Percentiles rank a stretch among this genome's conserved stretches.
phyloP scores from a whole-genome alignment of 2,888 invertebrate species.

The Branchellion lobata region DNA sequence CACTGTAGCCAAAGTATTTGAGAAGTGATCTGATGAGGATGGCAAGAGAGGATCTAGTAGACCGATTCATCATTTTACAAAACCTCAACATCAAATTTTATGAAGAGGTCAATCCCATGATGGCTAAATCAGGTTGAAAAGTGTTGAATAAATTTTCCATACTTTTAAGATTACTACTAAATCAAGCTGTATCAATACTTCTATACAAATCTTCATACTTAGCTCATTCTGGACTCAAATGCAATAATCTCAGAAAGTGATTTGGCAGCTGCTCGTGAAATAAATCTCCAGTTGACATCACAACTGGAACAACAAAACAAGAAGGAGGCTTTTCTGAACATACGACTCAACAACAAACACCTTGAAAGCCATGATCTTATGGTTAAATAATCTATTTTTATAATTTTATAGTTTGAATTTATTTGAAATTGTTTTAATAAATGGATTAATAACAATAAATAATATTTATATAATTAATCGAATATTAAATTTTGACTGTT shows the following conservation, averaged over 20 bases:
- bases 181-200: no score
- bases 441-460: background rate
- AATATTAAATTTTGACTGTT: no score
- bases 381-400: slow-evolving; percentile 64
- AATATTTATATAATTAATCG: background rate
- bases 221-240: no score
- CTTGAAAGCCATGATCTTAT: slow-evolving; percentile 94
- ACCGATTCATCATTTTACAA: background rate
- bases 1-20: background rate
- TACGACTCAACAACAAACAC: slow-evolving; percentile 88
- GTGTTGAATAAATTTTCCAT: no score
- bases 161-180: no score
- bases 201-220: no score
- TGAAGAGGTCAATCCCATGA: slow-evolving; percentile 1
- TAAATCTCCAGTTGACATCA: slow-evolving; percentile 45
- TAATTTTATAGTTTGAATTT: background rate
- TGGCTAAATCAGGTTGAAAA: background rate
- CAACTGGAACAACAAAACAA: slow-evolving; percentile 75
- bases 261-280: background rate
- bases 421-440: background rate
- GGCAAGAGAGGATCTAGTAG: background rate
- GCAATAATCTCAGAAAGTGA: background rate
- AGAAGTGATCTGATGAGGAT: slow-evolving; percentile 4
- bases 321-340: slow-evolving; percentile 85
- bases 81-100: slow-evolving; percentile 14